phyloP scores from a whole-genome alignment of 2,113 vertebrate species.

The Aramus guarauna region DNA sequence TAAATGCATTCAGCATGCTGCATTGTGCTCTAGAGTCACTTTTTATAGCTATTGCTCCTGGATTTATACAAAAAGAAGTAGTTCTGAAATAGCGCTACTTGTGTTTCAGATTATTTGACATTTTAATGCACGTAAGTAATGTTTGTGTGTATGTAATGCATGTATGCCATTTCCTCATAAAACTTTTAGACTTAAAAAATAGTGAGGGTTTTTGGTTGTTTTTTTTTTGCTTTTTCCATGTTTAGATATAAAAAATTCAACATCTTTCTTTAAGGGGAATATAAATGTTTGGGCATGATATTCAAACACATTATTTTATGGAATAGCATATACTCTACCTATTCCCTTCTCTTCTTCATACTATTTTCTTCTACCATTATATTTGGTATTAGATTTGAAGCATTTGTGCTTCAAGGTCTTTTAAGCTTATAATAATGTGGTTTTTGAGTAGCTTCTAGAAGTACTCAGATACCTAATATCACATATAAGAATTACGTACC shows the following conservation, averaged over 20 bases:
- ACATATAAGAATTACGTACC: neutral
- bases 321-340: neutral
- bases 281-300: neutral
- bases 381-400: neutral
- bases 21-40: neutral
- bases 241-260: neutral
- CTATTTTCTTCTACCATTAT: neutral
- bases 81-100: neutral
- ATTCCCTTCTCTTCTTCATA: neutral
- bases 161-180: neutral
- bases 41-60: neutral
- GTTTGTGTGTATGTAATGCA: neutral
- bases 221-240: neutral
- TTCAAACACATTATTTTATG: neutral
- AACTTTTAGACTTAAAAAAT: neutral
- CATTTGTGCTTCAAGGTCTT: neutral
- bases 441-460: neutral
- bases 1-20: neutral
- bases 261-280: neutral
- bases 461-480: neutral
- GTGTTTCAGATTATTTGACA: neutral
- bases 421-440: neutral
- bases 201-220: rapidly evolving
- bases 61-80: neutral
- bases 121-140: neutral